These are phyloP conservation scores for Temnothorax ravouxi DNA, from an alignment of 2,888 invertebrate species.

Conservation along the genomic window DNA sequence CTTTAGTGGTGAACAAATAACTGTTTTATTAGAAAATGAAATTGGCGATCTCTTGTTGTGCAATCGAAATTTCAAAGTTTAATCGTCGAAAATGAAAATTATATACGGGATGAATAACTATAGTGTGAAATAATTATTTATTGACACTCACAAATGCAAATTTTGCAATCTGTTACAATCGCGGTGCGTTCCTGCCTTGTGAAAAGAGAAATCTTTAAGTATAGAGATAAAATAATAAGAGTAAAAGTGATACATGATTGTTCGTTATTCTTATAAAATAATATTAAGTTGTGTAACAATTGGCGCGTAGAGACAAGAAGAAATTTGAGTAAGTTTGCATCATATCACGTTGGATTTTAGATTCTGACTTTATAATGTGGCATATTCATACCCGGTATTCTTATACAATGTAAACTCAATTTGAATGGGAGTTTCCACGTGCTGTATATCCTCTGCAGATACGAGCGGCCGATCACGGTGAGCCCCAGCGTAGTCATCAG, in stretches of 20 bases:
- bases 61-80: constrained; percentile 11
- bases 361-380: constrained; percentile 19
- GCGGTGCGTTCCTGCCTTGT: neutral
- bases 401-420: constrained; percentile 11
- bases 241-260: neutral
- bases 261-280: neutral
- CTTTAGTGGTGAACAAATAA: constrained; percentile 1
- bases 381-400: constrained; percentile 1
- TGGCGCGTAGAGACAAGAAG: neutral
- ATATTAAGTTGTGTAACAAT: neutral
- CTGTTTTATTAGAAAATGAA: neutral
- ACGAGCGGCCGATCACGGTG: constrained; percentile 94
- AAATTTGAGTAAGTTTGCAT: constrained; percentile 30
- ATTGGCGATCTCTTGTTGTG: neutral
- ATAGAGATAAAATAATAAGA: neutral
- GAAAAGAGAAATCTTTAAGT: neutral
- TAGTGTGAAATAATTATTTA: neutral
- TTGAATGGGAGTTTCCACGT: constrained; percentile 32
- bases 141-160: neutral
- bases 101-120: neutral
- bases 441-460: constrained; percentile 87
- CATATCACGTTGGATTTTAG: neutral
- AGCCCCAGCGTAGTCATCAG: constrained; percentile 91
- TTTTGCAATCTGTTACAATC: neutral
- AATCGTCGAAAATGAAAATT: neutral